These are phyloP conservation scores for Hypomecis punctinalis DNA, from an alignment of 2,888 invertebrate species.

Conservation along the genomic window DNA sequence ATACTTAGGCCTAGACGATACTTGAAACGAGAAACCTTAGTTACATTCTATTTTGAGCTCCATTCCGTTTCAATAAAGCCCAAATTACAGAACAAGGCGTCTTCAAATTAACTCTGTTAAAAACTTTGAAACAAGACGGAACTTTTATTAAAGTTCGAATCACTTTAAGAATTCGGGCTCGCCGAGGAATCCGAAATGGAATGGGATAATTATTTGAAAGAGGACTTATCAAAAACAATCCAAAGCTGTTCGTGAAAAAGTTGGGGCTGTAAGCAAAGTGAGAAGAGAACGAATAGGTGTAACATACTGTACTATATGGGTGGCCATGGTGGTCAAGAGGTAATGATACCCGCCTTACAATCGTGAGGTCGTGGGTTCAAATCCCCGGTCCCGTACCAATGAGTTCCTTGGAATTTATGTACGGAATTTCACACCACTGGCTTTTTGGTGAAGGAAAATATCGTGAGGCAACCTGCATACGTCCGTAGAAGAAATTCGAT, in stretches of 20 bases:
- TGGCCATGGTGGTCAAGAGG: too few relatives aligned
- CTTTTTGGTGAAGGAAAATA: too few relatives aligned
- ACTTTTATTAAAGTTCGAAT: constrained; percentile 46
- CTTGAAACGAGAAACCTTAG: constrained; percentile 5
- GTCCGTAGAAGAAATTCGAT: too few relatives aligned
- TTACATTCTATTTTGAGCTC: constrained; percentile 13
- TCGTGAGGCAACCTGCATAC: too few relatives aligned
- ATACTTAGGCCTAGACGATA: constrained; percentile 24
- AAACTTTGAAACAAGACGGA: constrained; percentile 43
- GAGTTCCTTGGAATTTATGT: too few relatives aligned
- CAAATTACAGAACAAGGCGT: constrained; percentile 8
- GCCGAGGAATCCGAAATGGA: constrained; percentile 43
- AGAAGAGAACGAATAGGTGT: neutral
- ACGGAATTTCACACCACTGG: too few relatives aligned
- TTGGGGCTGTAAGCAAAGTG: constrained; percentile 5
- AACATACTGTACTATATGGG: too few relatives aligned
- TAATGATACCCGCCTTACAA: too few relatives aligned
- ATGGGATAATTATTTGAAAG: constrained; percentile 45
- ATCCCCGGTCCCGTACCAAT: too few relatives aligned
- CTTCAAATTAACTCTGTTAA: constrained; percentile 43
- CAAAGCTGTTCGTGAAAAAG: constrained; percentile 26
- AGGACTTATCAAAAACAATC: constrained; percentile 40
- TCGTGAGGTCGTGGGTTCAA: too few relatives aligned
- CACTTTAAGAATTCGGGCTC: constrained; percentile 43
- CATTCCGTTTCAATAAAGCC: constrained; percentile 31